Percentiles rank a stretch among this genome's conserved stretches.
phyloP scores from a whole-genome alignment of 2,113 vertebrate genomes.

The Tachysurus vachellii region DNA sequence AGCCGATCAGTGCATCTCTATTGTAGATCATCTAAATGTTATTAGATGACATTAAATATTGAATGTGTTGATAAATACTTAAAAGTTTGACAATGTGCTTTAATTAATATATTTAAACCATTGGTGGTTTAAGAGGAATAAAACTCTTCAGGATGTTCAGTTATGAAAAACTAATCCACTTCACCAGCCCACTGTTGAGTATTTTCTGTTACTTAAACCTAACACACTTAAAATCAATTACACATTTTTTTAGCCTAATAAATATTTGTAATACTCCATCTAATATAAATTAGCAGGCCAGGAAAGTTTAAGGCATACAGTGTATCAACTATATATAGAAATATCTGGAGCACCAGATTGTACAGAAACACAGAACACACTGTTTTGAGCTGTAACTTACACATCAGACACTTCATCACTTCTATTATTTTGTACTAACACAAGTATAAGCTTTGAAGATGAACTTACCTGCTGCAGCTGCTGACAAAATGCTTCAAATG shows the following conservation, averaged over 20 bases:
- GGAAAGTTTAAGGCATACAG: neutral
- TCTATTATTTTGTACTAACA: neutral
- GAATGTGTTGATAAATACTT: neutral
- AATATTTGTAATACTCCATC: too few relatives aligned
- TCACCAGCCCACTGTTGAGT: neutral
- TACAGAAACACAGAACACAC: slow-evolving; percentile 27
- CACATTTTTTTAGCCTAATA: neutral
- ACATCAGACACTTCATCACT: slow-evolving; percentile 3
- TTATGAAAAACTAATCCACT: neutral
- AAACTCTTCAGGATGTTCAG: neutral
- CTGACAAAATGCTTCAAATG: slow-evolving; percentile 25
- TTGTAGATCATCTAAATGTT: neutral
- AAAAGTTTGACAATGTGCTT: neutral
- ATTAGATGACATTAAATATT: neutral
- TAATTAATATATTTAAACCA: neutral
- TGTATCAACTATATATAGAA: slow-evolving; percentile 15
- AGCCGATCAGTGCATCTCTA: too few relatives aligned
- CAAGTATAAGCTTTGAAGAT: neutral
- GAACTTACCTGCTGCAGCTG: neutral
- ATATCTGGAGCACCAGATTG: slow-evolving; percentile 8
- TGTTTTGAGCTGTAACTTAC: slow-evolving; percentile 2
- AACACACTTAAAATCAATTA: neutral
- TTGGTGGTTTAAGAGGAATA: neutral
- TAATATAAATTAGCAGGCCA: neutral
- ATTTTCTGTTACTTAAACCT: neutral